phyloP scores from a whole-genome alignment of 2,888 invertebrate species.

The Harpagoxenus sublaevis region DNA sequence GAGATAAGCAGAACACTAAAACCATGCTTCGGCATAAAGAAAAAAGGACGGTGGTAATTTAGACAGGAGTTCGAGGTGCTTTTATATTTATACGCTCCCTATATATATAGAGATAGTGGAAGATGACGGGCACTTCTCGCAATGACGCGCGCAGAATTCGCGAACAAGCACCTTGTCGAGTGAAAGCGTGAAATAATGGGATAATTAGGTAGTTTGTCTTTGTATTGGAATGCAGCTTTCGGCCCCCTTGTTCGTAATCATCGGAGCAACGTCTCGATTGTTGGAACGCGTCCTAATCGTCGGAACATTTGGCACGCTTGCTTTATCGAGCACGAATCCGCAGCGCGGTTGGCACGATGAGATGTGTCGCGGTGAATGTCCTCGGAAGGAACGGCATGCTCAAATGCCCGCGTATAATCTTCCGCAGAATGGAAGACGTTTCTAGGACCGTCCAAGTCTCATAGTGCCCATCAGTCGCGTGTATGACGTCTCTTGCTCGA shows the following conservation, averaged over 20 bases:
- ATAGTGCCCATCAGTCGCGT: background rate
- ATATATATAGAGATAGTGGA: background rate
- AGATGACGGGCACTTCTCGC: conserved; percentile 6
- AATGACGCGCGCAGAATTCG: background rate
- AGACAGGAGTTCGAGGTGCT: background rate
- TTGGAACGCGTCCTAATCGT: conserved; percentile 36
- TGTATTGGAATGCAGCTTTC: background rate
- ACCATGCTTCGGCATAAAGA: background rate
- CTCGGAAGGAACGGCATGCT: background rate
- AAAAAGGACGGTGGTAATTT: conserved; percentile 10
- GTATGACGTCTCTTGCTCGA: background rate
- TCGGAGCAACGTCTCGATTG: background rate
- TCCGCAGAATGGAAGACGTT: background rate
- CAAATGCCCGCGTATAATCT: background rate
- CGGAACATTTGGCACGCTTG: conserved; percentile 9
- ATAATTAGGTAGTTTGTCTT: background rate
- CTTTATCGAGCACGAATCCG: background rate
- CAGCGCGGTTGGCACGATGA: background rate
- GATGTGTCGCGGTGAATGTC: conserved; percentile 16
- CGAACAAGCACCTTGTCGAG: background rate
- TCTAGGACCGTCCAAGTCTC: background rate
- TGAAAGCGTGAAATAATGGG: background rate
- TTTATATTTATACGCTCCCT: background rate
- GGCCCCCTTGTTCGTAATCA: background rate
- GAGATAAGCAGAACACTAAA: background rate